phyloP scores from a whole-genome alignment of 2,888 invertebrate genomes.

The Cephus spinipes region DNA sequence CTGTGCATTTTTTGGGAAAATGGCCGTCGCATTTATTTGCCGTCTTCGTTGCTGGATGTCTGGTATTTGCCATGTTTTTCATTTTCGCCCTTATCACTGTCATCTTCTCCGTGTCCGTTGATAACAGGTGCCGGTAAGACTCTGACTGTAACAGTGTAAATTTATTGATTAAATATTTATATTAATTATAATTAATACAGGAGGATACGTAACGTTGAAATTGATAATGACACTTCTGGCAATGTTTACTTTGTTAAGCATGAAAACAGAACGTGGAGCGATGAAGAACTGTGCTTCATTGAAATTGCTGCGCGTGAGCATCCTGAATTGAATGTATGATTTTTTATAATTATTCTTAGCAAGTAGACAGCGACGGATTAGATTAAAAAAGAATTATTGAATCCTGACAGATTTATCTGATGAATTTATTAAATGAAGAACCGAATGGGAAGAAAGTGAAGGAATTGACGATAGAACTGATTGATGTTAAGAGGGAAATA shows the following conservation, averaged over 20 bases:
- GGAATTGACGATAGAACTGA: neutral
- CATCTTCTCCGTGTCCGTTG: slow-evolving; percentile 34
- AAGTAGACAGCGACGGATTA: neutral
- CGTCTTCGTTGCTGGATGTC: slow-evolving; percentile 43
- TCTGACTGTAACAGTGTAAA: neutral
- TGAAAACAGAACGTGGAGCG: slow-evolving; percentile 48
- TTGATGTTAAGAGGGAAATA: neutral
- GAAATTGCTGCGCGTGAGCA: slow-evolving; percentile 50
- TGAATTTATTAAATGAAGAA: slow-evolving; percentile 35
- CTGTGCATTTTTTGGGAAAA: slow-evolving; percentile 39
- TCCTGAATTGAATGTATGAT: slow-evolving; percentile 47
- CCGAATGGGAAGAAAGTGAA: neutral
- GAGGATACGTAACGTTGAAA: slow-evolving; percentile 20
- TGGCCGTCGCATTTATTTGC: slow-evolving; percentile 50
- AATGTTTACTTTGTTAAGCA: slow-evolving; percentile 55
- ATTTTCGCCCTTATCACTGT: slow-evolving; percentile 39
- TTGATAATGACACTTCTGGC: slow-evolving; percentile 19
- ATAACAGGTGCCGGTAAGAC: slow-evolving; percentile 37
- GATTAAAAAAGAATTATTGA: neutral
- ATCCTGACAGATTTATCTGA: slow-evolving; percentile 40
- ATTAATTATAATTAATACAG: slow-evolving; percentile 4
- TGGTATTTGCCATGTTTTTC: slow-evolving; percentile 37
- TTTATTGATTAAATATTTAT: neutral
- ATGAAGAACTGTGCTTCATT: slow-evolving; percentile 48
- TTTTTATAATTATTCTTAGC: neutral